Conservation (phyloP, 2,888 invertebrate species). For the Lottia scabra region DNA sequence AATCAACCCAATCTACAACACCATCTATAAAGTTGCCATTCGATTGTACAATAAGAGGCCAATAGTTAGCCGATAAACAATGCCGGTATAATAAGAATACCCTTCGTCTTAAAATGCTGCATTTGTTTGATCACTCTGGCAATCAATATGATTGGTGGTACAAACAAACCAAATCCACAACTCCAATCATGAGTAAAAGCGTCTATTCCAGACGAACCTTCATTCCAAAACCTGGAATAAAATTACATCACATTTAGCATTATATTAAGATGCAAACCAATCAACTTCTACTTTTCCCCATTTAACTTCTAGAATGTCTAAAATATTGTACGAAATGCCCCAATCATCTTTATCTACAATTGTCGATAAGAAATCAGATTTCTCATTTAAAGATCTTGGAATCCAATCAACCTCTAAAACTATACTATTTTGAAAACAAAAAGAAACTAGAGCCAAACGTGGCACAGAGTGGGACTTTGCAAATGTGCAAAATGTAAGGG, state of each 20-base stretch:
- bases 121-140: conserved; percentile 11
- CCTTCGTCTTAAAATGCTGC: conserved; percentile 16
- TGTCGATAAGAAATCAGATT: background rate
- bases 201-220: conserved; percentile 14
- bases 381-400: conserved; percentile 21
- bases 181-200: conserved; percentile 22
- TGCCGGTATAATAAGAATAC: conserved; percentile 17
- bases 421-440: conserved; percentile 16
- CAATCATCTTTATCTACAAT: too few species aligned
- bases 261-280: too few species aligned
- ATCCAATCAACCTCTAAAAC: conserved; percentile 22
- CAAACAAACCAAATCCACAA: conserved; percentile 16
- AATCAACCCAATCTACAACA: conserved; percentile 9
- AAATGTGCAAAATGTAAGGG: too few species aligned
- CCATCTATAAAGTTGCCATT: conserved; percentile 1
- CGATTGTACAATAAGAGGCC: conserved; percentile 9
- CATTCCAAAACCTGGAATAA: conserved; percentile 21
- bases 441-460: too few species aligned
- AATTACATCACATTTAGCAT: too few species aligned
- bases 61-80: conserved; percentile 18
- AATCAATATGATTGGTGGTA: conserved; percentile 17
- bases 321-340: too few species aligned
- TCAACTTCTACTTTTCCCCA: too few species aligned
- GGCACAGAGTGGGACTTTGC: too few species aligned
- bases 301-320: too few species aligned